Conservation (phyloP, 2,888 invertebrate species). For the Pachliopta kotzebuea region DNA sequence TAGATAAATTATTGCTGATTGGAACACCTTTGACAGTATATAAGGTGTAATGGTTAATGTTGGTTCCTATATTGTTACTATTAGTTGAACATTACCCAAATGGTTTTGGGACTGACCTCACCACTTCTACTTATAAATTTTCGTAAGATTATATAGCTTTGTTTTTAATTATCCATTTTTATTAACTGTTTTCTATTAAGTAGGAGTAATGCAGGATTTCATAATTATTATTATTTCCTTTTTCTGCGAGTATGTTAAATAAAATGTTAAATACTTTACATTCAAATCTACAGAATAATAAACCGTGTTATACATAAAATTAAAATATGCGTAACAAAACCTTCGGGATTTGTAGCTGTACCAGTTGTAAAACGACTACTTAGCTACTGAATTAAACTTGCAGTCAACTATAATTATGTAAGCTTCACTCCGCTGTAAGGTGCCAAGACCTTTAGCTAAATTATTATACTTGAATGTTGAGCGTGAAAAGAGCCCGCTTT, state of each 20-base stretch:
- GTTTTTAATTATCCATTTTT: not conserved
- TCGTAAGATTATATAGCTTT: not conserved
- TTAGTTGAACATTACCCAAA: not conserved
- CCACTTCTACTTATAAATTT: not conserved
- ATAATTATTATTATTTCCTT: too few relatives aligned
- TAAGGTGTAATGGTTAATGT: slow-evolving; percentile 5
- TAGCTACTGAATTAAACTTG: not conserved
- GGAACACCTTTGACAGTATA: not conserved
- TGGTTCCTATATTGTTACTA: slow-evolving; percentile 5
- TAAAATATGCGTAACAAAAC: not conserved
- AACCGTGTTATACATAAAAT: not conserved
- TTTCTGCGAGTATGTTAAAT: not conserved
- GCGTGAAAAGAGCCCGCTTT: not conserved
- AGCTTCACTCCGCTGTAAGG: not conserved
- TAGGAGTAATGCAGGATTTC: too few relatives aligned
- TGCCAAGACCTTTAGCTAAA: not conserved
- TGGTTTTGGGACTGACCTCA: not conserved
- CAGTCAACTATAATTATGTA: not conserved
- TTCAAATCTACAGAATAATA: not conserved
- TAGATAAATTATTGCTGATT: not conserved
- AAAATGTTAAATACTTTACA: not conserved
- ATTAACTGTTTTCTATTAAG: not conserved
- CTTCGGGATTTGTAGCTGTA: not conserved
- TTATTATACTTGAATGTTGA: not conserved
- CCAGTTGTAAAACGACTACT: not conserved